These are phyloP conservation scores for Alviniconcha marisindica DNA, from an alignment of 1,140 invertebrate genomes.

Conservation along the genomic window DNA sequence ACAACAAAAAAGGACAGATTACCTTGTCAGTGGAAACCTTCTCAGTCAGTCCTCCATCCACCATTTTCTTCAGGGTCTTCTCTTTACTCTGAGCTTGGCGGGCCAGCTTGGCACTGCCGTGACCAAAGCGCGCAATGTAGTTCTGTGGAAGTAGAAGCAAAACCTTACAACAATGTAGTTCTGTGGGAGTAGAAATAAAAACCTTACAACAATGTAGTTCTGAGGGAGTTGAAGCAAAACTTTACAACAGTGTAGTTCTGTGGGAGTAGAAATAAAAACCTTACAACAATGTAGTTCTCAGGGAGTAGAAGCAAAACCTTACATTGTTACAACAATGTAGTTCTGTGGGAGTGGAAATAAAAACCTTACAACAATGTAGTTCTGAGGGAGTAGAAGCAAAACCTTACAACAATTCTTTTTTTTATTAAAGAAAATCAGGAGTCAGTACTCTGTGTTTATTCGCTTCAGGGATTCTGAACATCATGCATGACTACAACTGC, in stretches of 20 bases:
- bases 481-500: conserved; percentile 55
- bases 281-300: too few species aligned
- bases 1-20: too few species aligned
- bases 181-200: too few species aligned
- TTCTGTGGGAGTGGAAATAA: too few species aligned
- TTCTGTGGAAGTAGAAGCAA: conserved; percentile 81
- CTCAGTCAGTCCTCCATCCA: conserved; percentile 96
- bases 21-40: conserved; percentile 92
- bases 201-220: too few species aligned
- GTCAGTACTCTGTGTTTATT: conserved; percentile 37
- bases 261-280: too few species aligned
- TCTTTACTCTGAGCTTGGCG: conserved; percentile 99
- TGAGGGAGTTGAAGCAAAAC: too few species aligned
- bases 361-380: too few species aligned
- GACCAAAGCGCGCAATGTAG: conserved; percentile 99
- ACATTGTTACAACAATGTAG: too few species aligned
- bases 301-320: too few species aligned
- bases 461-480: conserved; percentile 65
- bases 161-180: too few species aligned
- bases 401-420: background rate
- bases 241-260: too few species aligned
- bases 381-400: background rate
- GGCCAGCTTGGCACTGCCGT: conserved; percentile 98
- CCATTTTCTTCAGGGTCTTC: conserved; percentile 99
- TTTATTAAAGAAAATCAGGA: conserved; percentile 18